Base-by-base conservation (phyloP, 2,888 invertebrate species). In the Crepidodera aurea region DNA sequence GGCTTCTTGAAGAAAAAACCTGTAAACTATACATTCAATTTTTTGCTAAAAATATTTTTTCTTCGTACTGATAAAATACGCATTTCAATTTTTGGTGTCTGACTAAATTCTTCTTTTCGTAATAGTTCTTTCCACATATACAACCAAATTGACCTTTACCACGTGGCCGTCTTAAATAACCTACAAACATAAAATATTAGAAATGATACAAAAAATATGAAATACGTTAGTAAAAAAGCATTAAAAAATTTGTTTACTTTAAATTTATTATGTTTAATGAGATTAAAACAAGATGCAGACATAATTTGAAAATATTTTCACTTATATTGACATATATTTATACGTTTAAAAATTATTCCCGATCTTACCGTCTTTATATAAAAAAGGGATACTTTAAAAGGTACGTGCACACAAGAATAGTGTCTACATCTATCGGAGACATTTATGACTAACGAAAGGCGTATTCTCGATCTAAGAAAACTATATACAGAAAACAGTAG, bases 41-140 rank as follows among this genome's bases (percentile, higher is more conserved):
- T 12, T 10, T 34, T 13, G 34, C n/a, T 13, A 34, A 13, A 34
- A 13, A 34, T 34, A 34, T 34, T 34, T 13, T 34, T 12, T 34
- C 34, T 34, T 34, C 34, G 4, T 34, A 13, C 10, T 61, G 61
- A 19, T 54, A 62, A 37, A 62, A 62, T 8, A 27, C 25, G 61
- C 73, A 73, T 50, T 70, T 71, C 12, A 71, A 61, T 60, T 70
- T 69, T 48, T 68, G 73, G 53, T 75, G 75, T 13, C 73, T 63
- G 51, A 71, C 66, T 25, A 75, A 62, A 48, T 73, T 71, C 60
- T 72, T 73, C 61, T 69, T 73, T 57, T 73, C 71, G 62, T 73
- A 72, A 54, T 75, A 75, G 7, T 60, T 73, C 42, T 70, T 67
- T 18, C 71, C 72, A 55, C 75, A 75, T 19, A 68, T 62, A 53